These are phyloP conservation scores for Saturnia pavonia DNA, from an alignment of 2,888 invertebrate species.

Conservation along the genomic window DNA sequence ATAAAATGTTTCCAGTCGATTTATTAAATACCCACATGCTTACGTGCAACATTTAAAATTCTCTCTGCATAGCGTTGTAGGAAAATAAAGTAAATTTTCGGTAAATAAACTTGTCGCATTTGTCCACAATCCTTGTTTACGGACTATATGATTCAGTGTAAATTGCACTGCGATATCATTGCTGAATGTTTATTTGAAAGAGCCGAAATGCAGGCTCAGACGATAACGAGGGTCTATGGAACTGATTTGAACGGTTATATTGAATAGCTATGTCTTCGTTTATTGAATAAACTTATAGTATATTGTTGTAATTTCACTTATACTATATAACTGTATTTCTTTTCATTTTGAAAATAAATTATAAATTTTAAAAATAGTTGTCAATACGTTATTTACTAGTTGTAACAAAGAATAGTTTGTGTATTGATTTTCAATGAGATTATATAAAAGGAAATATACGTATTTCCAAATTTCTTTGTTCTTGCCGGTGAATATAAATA, in stretches of 20 bases:
- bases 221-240: conserved; percentile 6
- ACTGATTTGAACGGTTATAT: neutral
- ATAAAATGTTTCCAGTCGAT: conserved; percentile 9
- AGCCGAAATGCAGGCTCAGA: conserved; percentile 4
- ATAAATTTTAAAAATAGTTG: neutral
- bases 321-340: neutral
- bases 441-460: too few relatives aligned
- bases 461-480: too few relatives aligned
- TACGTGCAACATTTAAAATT: conserved; percentile 19
- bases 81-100: conserved; percentile 20
- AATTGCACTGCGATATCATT: conserved; percentile 22
- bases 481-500: too few relatives aligned
- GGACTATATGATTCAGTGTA: conserved; percentile 19
- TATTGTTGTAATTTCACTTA: neutral
- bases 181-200: conserved; percentile 19
- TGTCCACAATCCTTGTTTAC: conserved; percentile 22
- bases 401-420: neutral
- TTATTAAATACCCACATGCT: conserved; percentile 20
- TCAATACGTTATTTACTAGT: too few relatives aligned
- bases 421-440: neutral
- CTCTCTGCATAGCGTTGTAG: conserved; percentile 20
- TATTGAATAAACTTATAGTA: neutral
- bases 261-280: neutral
- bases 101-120: conserved; percentile 21
- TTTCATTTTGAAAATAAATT: neutral